Conservation (phyloP, 2,113 vertebrate species). For the Sula dactylatra region DNA sequence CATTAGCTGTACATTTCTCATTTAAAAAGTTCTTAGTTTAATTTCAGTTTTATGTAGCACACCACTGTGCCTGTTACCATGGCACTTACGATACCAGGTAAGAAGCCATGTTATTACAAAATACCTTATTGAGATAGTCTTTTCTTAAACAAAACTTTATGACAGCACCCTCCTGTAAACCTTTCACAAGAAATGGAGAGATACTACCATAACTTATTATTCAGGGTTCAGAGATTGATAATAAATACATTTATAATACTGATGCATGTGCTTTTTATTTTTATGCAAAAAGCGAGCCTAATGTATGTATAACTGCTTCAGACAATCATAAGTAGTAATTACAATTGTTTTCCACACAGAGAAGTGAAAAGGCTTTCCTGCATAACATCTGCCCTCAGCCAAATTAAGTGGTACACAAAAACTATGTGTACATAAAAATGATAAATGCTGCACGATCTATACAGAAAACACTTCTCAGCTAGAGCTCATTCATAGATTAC, state of each 20-base stretch:
- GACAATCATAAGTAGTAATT: neutral
- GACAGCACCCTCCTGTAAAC: neutral
- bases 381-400: neutral
- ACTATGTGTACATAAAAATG: neutral
- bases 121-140: neutral
- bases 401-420: neutral
- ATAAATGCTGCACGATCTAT: neutral
- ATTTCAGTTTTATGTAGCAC: neutral
- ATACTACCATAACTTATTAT: neutral
- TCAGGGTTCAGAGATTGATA: neutral
- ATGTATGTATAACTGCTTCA: neutral
- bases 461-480: neutral
- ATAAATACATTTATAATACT: neutral
- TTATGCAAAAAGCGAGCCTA: neutral
- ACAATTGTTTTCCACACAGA: neutral
- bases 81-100: neutral
- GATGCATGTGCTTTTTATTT: neutral
- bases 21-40: neutral
- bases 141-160: neutral
- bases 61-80: neutral
- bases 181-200: neutral
- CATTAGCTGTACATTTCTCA: neutral
- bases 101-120: neutral
- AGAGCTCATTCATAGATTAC: constrained; percentile 6
- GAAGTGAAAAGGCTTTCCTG: neutral